phyloP scores from a whole-genome alignment of 2,113 vertebrate species.

The Nesoenas mayeri region DNA sequence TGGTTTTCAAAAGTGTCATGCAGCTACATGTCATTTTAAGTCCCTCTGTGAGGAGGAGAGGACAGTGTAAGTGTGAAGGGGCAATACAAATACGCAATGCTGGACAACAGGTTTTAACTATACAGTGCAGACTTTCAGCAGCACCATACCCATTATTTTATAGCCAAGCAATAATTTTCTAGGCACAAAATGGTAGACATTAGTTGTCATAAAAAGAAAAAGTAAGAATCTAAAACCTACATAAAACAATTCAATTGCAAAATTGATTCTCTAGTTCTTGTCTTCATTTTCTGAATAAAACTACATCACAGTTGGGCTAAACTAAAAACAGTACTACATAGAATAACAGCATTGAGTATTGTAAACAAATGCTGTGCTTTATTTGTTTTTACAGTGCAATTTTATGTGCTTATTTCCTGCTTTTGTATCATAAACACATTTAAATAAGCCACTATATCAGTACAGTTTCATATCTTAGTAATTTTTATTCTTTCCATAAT shows the following conservation, averaged over 20 bases:
- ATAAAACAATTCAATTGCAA: background rate
- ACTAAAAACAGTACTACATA: background rate
- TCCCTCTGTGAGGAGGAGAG: background rate
- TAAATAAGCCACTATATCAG: background rate
- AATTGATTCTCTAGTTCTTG: background rate
- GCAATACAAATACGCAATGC: background rate
- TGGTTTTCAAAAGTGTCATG: background rate
- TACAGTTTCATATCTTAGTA: background rate
- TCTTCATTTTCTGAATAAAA: background rate
- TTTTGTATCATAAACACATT: constrained; percentile 2
- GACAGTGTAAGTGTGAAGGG: too few relatives aligned
- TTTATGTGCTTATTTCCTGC: background rate
- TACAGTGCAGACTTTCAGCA: background rate
- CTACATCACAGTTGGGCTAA: background rate
- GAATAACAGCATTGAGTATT: background rate
- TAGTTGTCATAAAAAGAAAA: background rate
- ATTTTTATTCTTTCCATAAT: constrained; percentile 37
- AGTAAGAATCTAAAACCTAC: background rate
- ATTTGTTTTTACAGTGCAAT: background rate
- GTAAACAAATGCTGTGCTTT: background rate
- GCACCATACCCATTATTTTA: background rate
- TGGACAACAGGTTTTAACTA: background rate
- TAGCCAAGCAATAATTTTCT: background rate
- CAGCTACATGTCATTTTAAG: background rate
- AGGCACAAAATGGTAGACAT: background rate